Conservation (phyloP, 2,797 vertebrate species). For the Falco biarmicus region DNA sequence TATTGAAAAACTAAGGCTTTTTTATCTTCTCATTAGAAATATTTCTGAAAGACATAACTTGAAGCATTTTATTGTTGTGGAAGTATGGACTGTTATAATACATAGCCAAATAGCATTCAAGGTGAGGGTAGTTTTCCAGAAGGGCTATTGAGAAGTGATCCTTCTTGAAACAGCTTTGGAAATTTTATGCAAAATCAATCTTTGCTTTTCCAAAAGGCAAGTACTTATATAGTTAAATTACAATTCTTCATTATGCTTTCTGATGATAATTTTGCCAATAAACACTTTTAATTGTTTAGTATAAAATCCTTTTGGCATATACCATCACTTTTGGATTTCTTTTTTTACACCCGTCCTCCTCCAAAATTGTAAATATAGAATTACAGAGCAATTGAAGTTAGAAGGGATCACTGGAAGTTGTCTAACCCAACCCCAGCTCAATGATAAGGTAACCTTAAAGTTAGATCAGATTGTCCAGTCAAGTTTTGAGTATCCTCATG, state of each 20-base stretch:
- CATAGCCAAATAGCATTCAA: neutral
- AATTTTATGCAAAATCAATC: neutral
- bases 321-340: neutral
- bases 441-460: fast-evolving
- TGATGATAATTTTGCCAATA: neutral
- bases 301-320: neutral
- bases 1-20: neutral
- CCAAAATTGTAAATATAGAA: neutral
- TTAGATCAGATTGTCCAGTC: neutral
- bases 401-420: neutral
- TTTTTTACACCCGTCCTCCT: neutral
- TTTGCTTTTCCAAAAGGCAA: neutral
- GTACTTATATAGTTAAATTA: neutral
- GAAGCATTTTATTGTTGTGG: neutral
- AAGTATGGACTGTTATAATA: neutral
- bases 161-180: neutral
- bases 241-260: neutral
- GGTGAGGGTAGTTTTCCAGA: neutral
- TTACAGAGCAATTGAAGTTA: neutral
- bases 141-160: neutral
- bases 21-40: neutral
- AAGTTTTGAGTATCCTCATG: neutral
- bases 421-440: neutral
- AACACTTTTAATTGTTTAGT: neutral
- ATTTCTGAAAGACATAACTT: neutral